These are phyloP conservation scores for Pelodytes ibericus DNA, from an alignment of 2,797 vertebrate species.

Conservation along the genomic window DNA sequence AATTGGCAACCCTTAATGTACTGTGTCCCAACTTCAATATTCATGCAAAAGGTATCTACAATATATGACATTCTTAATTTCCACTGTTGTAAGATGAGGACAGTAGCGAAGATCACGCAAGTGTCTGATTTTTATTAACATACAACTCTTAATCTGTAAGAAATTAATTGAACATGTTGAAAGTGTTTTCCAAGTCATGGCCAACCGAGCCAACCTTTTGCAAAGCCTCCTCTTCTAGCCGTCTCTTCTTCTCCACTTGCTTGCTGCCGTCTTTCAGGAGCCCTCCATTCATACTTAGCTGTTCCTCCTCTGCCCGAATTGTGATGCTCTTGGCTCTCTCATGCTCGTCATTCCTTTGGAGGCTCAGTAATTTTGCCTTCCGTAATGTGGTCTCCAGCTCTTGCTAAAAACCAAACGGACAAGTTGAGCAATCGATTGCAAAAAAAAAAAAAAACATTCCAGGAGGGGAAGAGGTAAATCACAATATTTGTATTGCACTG, in stretches of 20 bases:
- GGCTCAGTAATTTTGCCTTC: constrained; percentile 87
- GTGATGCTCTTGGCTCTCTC: constrained; percentile 90
- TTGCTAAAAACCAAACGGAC: constrained; percentile 70
- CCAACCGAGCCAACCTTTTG: constrained; percentile 79
- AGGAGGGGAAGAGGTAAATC: not conserved
- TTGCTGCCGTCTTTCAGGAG: constrained; percentile 76
- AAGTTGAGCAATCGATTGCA: not conserved
- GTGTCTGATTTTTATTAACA: no score
- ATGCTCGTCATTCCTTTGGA: constrained; percentile 91
- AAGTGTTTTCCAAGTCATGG: no score
- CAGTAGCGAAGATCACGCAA: no score
- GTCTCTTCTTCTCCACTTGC: constrained; percentile 88
- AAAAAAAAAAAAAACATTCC: not conserved
- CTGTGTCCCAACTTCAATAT: no score
- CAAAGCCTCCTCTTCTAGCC: constrained; percentile 91
- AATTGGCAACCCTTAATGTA: no score
- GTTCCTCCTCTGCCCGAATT: constrained; percentile 89
- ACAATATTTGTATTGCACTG: not conserved
- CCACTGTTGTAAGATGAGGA: no score
- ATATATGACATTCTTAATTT: no score
- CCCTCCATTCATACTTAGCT: constrained; percentile 72
- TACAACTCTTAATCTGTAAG: no score
- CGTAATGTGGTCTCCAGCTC: constrained; percentile 87
- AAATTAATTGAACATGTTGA: no score
- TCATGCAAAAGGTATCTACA: no score